Base-by-base conservation (phyloP, 1,140 invertebrate species). In the Oscheius sp. region DNA sequence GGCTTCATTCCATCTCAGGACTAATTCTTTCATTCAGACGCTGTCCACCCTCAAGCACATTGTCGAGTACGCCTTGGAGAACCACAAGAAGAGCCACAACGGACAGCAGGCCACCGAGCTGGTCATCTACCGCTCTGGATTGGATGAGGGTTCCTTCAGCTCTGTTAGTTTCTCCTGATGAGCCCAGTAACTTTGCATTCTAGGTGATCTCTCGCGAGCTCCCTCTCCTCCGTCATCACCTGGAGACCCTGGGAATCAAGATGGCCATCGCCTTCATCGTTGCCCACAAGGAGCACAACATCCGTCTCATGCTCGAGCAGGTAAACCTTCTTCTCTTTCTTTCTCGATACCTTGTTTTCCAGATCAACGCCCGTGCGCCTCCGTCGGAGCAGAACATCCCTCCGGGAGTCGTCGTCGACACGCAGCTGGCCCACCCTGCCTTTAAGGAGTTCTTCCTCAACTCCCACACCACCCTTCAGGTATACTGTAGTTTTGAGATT, bases 391-490 rank as follows among this genome's bases (percentile, higher is more conserved):
- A 77, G 38, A 76, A 76, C 71, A 75, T 76, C 35, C 23, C 15
- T 28, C 32, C 55, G 2, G 75, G 75, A 18, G 23, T 64, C 3
- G 20, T 49, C 23, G 23, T 76, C 23, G 75, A 76, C 31, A 18
- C 3, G 18, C 29, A n/a, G 1, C 42, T 68, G 2, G 65, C 70
- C 1, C 63, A 76, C 42, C 75, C 75, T 36, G 59, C 38, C 2
- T 69, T n/a, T 55, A 76, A 68, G 29, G 62, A 76, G 75, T 76
- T 76, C 65, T 76, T 64, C 73, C 42, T 76, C 52, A 76, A 76
- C 55, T 76, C 73, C 2, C 75, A 76, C 49, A 32, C 36, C 26
- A 70, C 75, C 3, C 59, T 74, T 2, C 73, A 75, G 72, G 73
- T 75, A 18, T 32, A 1, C 29, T 18, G 20, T 0, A n/a, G 29